Percentiles rank a stretch among this genome's conserved stretches.
Conservation (phyloP, 1,140 invertebrate species). For the Colletes latitarsis region DNA sequence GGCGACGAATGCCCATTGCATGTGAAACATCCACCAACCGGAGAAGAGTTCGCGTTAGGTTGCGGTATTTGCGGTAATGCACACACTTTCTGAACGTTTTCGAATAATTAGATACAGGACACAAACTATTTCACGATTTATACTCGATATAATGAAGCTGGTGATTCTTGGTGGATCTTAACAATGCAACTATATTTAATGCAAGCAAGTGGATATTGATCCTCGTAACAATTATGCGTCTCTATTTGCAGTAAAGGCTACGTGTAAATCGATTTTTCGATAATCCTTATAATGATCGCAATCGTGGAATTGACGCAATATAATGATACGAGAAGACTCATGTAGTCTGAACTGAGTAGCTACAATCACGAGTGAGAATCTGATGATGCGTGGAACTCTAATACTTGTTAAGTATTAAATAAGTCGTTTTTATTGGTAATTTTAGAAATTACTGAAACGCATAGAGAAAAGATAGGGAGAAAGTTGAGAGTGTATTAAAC, state of each 20-base stretch:
- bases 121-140: slow-evolving; percentile 15
- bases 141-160: not conserved
- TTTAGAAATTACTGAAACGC: slow-evolving; percentile 36
- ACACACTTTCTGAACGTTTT: slow-evolving; percentile 91
- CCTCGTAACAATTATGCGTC: slow-evolving; percentile 14
- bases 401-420: slow-evolving; percentile 61
- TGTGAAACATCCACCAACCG: slow-evolving; percentile 97
- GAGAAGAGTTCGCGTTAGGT: slow-evolving; percentile 98
- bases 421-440: slow-evolving; percentile 70
- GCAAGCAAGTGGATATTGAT: slow-evolving; percentile 22
- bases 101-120: not conserved
- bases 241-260: slow-evolving; percentile 7
- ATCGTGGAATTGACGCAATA: slow-evolving; percentile 63
- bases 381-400: slow-evolving; percentile 42
- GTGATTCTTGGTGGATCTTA: slow-evolving; percentile 21
- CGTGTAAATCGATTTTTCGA: slow-evolving; percentile 30
- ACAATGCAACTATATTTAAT: slow-evolving; percentile 33
- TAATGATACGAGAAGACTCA: slow-evolving; percentile 30
- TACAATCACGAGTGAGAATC: slow-evolving; percentile 38
- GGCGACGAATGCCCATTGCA: slow-evolving; percentile 97
- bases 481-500: slow-evolving; percentile 33
- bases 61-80: slow-evolving; percentile 99
- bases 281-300: slow-evolving; percentile 48
- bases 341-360: slow-evolving; percentile 25
- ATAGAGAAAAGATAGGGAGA: not conserved